These are phyloP conservation scores for Homarus gammarus DNA, from an alignment of 2,888 invertebrate species.

Conservation along the genomic window DNA sequence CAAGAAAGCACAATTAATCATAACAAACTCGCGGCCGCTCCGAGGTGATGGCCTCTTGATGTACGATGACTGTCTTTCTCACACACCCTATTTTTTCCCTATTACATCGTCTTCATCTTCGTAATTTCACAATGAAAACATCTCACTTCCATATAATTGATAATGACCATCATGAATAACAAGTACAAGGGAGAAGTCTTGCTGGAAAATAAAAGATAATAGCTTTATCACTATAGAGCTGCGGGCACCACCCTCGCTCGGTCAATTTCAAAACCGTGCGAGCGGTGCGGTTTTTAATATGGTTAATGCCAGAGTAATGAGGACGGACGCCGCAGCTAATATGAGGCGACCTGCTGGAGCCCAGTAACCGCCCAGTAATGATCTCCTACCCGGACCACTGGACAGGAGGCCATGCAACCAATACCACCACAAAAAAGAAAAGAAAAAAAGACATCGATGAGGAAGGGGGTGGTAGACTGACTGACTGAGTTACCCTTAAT, in stretches of 20 bases:
- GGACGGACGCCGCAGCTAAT: slow-evolving; percentile 9
- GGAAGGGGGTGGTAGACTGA: not conserved
- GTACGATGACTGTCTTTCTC: not conserved
- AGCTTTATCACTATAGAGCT: not conserved
- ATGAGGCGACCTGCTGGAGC: not conserved
- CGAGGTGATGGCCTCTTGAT: slow-evolving; percentile 2
- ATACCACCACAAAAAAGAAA: not conserved
- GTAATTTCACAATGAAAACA: too few species aligned
- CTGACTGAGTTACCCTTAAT: too few species aligned
- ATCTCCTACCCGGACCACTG: not conserved
- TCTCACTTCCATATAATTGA: too few species aligned
- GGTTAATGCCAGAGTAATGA: slow-evolving; percentile 7
- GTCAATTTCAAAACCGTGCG: slow-evolving; percentile 14
- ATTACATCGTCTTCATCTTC: not conserved
- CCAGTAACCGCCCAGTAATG: not conserved
- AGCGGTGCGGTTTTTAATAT: slow-evolving; percentile 15
- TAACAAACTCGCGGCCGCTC: slow-evolving; percentile 32
- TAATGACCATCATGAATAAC: too few species aligned
- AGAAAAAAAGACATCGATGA: not conserved
- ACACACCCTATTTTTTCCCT: not conserved
- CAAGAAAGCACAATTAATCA: slow-evolving; percentile 59
- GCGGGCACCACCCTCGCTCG: not conserved
- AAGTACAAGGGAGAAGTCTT: too few species aligned
- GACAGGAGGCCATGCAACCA: not conserved
- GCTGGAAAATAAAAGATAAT: too few species aligned